phyloP scores from a whole-genome alignment of 2,888 invertebrate genomes.

The Pemphredon lugubris region DNA sequence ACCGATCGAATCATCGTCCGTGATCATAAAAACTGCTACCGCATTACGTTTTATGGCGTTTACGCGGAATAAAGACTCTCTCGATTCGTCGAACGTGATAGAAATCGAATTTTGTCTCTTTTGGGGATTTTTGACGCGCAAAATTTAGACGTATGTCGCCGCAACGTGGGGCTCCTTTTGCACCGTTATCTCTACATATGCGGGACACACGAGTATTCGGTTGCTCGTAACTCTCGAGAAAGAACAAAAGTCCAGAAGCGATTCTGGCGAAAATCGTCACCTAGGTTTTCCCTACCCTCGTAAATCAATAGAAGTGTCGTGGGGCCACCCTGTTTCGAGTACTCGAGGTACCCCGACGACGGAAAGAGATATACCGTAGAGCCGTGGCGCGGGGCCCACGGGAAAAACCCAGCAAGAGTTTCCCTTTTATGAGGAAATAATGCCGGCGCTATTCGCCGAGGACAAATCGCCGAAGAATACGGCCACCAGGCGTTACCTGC shows the following conservation, averaged over 20 bases:
- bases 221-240: too few species aligned
- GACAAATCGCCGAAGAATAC: constrained; percentile 67
- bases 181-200: too few species aligned
- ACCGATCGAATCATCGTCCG: too few species aligned
- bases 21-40: too few species aligned
- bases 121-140: too few species aligned
- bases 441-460: constrained; percentile 41
- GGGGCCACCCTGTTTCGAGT: not conserved
- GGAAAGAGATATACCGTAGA: constrained; percentile 2
- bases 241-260: not conserved
- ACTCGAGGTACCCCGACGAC: constrained; percentile 1
- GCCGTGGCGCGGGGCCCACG: not conserved
- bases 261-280: constrained; percentile 6
- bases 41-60: too few species aligned
- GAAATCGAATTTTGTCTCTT: too few species aligned
- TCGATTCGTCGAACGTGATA: too few species aligned
- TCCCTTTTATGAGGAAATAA: constrained; percentile 41
- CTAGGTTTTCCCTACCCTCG: constrained; percentile 21
- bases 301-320: constrained; percentile 55
- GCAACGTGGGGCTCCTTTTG: too few species aligned
- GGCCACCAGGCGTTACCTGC: constrained; percentile 71
- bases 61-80: too few species aligned
- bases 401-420: constrained; percentile 53
- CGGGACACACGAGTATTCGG: too few species aligned
- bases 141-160: too few species aligned